Conservation (phyloP, 2,797 vertebrate genomes). For the Microctenopoma steveboyesi region DNA sequence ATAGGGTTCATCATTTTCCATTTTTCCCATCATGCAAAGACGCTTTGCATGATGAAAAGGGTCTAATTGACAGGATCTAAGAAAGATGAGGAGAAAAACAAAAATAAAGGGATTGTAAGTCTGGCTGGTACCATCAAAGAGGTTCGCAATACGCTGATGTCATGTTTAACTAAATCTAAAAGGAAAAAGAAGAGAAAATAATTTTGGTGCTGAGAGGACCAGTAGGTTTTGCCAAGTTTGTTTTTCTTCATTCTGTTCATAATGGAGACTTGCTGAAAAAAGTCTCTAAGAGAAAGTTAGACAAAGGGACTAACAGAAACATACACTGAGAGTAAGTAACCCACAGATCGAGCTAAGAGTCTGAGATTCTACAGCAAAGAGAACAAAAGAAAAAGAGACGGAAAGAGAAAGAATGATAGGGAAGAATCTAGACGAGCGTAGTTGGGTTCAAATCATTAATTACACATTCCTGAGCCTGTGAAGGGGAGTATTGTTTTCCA, state of each 20-base stretch:
- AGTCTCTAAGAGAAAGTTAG: constrained; percentile 52
- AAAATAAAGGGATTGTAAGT: constrained; percentile 59
- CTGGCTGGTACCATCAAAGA: constrained; percentile 64
- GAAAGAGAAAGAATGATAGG: constrained; percentile 71
- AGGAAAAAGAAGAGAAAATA: constrained; percentile 59
- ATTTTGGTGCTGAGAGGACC: constrained; percentile 51
- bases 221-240: constrained; percentile 65
- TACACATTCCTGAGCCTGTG: constrained; percentile 83
- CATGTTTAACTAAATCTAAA: constrained; percentile 71
- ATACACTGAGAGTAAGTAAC: constrained; percentile 53
- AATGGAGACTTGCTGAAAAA: constrained; percentile 51
- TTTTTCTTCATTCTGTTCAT: constrained; percentile 53
- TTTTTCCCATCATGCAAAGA: constrained; percentile 56
- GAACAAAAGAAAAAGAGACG: constrained; percentile 72
- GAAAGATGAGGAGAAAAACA: constrained; percentile 56
- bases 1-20: constrained; percentile 53
- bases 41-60: constrained; percentile 33
- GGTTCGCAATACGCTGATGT: constrained; percentile 53
- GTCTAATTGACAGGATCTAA: constrained; percentile 59
- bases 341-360: constrained; percentile 43
- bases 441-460: constrained; percentile 82
- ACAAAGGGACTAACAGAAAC: constrained; percentile 55
- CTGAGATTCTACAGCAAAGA: constrained; percentile 64
- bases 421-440: constrained; percentile 72
- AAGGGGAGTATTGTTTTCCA: constrained; percentile 83